A percentile compares a stretch with the other conserved stretches of the same genome.
These are phyloP conservation scores for Chaetophractus vellerosus DNA, from an alignment of 2,797 vertebrate species.

Conservation along the genomic window DNA sequence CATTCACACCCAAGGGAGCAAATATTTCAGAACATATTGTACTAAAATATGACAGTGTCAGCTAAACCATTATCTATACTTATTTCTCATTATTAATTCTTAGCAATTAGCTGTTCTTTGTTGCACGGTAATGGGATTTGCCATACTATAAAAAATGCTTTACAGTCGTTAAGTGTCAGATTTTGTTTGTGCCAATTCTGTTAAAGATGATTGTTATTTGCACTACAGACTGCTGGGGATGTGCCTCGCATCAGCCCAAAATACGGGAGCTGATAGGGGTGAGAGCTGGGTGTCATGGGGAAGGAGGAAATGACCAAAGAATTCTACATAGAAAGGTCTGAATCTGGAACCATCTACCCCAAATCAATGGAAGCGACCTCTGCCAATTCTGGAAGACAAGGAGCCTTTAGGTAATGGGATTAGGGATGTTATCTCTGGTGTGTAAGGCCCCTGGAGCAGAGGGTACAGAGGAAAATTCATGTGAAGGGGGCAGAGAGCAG, in stretches of 20 bases:
- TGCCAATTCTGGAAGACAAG: background rate
- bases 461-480: background rate
- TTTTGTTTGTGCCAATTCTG: constrained; percentile 34
- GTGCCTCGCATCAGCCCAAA: background rate
- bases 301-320: background rate
- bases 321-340: background rate
- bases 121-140: constrained; percentile 84
- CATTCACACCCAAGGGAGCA: constrained; percentile 86
- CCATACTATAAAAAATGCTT: constrained; percentile 78
- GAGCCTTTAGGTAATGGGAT: background rate
- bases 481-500: background rate
- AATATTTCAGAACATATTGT: constrained; percentile 83
- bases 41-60: constrained; percentile 86
- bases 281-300: background rate
- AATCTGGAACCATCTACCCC: background rate
- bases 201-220: constrained; percentile 64
- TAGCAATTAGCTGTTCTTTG: constrained; percentile 88
- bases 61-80: constrained; percentile 84
- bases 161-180: constrained; percentile 55
- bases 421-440: background rate
- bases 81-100: constrained; percentile 86
- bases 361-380: background rate
- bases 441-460: background rate
- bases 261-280: background rate
- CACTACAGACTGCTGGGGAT: background rate